Evolutionary conservation across 2,113 vertebrate species (phyloP).

Genomic region (Vanacampus margaritifer): DNA sequence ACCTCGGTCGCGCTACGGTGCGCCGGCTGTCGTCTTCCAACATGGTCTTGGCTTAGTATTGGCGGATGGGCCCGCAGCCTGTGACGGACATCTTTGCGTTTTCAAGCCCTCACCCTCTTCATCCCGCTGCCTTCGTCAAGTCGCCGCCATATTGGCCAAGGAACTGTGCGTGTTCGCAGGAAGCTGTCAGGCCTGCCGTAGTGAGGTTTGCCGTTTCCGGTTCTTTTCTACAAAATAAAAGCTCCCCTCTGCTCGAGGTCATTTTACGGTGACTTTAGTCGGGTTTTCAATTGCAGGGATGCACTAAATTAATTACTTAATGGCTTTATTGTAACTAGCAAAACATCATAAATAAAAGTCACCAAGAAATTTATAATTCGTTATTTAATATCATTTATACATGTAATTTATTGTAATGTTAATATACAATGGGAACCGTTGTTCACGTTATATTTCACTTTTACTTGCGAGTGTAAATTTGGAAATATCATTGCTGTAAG

Average conservation of each 20-base stretch:
- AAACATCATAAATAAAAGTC: too few species aligned
- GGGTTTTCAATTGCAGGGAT: neutral
- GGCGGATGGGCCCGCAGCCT: constrained; percentile 72
- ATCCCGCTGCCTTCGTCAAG: constrained; percentile 85
- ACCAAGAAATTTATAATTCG: too few species aligned
- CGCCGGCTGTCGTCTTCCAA: constrained; percentile 50
- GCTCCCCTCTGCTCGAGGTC: neutral
- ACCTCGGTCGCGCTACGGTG: constrained; percentile 56
- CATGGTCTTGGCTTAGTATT: constrained; percentile 72
- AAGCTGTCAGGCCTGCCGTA: constrained; percentile 57
- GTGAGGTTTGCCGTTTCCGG: constrained; percentile 8
- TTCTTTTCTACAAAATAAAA: constrained; percentile 26
- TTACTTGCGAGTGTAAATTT: too few species aligned
- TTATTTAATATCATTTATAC: too few species aligned
- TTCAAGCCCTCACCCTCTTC: constrained; percentile 85
- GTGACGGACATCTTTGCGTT: constrained; percentile 68
- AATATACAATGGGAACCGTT: too few species aligned
- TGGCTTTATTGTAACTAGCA: too few species aligned
- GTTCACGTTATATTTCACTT: too few species aligned
- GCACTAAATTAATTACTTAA: neutral
- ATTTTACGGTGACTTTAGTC: too few species aligned
- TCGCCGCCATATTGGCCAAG: constrained; percentile 97
- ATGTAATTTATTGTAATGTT: too few species aligned
- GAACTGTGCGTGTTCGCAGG: constrained; percentile 83
- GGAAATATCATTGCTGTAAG: too few species aligned